A percentile compares a stretch with the other conserved stretches of the same genome.
Evolutionary conservation across 2,888 invertebrate species (phyloP).

Genomic region (Harpalus rufipes): DNA sequence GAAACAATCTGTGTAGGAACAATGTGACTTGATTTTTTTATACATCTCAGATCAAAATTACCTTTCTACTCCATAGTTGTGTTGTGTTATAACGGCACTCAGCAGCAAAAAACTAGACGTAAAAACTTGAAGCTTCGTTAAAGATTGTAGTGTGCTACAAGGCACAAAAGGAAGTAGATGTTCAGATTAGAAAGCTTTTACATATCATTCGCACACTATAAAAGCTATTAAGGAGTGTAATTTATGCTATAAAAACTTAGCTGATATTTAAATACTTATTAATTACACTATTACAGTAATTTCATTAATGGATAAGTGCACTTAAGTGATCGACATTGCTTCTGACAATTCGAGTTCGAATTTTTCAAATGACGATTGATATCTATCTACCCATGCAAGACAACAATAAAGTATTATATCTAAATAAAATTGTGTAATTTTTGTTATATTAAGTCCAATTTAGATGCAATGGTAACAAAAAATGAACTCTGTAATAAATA

Average conservation of each 20-base stretch:
- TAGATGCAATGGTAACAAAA: too few relatives aligned
- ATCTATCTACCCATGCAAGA: too few relatives aligned
- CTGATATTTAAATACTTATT: neutral
- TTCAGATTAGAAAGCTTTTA: neutral
- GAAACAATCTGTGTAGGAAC: conserved; percentile 30
- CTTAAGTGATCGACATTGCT: neutral
- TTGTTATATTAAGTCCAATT: too few relatives aligned
- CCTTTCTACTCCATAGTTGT: conserved; percentile 26
- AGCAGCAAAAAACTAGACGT: conserved; percentile 11
- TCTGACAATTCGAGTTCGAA: too few relatives aligned
- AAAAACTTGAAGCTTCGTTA: conserved; percentile 31
- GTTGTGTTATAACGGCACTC: conserved; percentile 17
- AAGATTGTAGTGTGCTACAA: neutral
- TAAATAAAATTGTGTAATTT: too few relatives aligned
- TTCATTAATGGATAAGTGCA: neutral
- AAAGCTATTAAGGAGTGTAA: conserved; percentile 16
- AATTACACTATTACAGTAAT: neutral
- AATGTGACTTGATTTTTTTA: conserved; percentile 39
- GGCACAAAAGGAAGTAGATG: neutral
- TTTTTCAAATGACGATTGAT: too few relatives aligned
- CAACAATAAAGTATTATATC: too few relatives aligned
- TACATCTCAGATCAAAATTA: conserved; percentile 17
- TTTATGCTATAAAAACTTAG: neutral
- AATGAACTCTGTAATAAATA: too few relatives aligned
- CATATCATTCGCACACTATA: conserved; percentile 21